phyloP scores from a whole-genome alignment of 2,113 vertebrate genomes.

The Macaca fascicularis region DNA sequence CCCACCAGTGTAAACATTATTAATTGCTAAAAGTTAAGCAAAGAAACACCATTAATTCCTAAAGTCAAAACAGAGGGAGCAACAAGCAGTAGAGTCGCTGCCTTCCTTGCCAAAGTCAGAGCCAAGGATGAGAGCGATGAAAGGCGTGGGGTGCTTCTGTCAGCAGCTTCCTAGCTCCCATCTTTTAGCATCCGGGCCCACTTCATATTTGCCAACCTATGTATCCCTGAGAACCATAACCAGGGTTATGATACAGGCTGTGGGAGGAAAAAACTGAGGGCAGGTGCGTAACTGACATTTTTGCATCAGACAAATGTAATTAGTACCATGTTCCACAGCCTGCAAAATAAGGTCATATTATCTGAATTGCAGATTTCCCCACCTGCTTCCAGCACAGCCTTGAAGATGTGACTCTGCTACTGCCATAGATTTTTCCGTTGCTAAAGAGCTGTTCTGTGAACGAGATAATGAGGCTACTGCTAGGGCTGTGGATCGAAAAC shows the following conservation, averaged over 20 bases:
- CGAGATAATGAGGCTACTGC: not conserved
- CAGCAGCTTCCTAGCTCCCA: not conserved
- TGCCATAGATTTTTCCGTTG: not conserved
- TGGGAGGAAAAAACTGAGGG: not conserved
- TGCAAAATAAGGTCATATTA: constrained; percentile 48
- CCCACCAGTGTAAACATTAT: constrained; percentile 51
- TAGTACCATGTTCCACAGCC: not conserved
- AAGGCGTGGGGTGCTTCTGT: not conserved
- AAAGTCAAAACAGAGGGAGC: constrained; percentile 56
- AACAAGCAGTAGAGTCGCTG: not conserved
- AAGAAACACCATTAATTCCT: constrained; percentile 70
- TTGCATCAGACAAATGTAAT: constrained; percentile 46
- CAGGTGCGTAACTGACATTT: constrained; percentile 40
- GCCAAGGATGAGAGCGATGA: not conserved
- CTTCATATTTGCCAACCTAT: not conserved
- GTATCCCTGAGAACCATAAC: not conserved
- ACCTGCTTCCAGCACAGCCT: constrained; percentile 19
- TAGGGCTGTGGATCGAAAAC: not conserved
- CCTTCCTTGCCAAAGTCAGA: constrained; percentile 19
- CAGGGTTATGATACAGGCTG: not conserved
- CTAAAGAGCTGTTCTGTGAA: constrained; percentile 3
- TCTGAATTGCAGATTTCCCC: constrained; percentile 65
- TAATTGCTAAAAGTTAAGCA: constrained; percentile 64
- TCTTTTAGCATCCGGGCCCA: not conserved
- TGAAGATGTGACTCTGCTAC: not conserved